Percentiles rank a stretch among this genome's conserved stretches.
phyloP scores from a whole-genome alignment of 1,140 invertebrate species.

The Euborellia annulipes region DNA sequence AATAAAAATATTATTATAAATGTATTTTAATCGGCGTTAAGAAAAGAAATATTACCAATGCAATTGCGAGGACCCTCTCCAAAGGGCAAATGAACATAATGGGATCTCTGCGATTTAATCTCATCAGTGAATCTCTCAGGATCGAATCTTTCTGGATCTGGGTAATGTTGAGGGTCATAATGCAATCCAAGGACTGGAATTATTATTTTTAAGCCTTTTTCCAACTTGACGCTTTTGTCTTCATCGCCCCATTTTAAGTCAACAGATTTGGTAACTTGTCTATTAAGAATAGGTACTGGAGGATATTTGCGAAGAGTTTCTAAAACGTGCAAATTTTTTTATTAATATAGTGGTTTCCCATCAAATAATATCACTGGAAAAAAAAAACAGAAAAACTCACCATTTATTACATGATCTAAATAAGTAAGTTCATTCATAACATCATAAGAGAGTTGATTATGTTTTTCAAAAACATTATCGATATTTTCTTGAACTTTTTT shows the following conservation, averaged over 20 bases:
- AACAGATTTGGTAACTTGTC: slow-evolving; percentile 16
- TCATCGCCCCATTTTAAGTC: too few relatives aligned
- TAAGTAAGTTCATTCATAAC: too few relatives aligned
- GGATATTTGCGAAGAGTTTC: slow-evolving; percentile 32
- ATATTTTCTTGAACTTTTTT: too few relatives aligned
- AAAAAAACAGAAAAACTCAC: too few relatives aligned
- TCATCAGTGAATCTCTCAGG: slow-evolving; percentile 24
- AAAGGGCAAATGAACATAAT: slow-evolving; percentile 25
- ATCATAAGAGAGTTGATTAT: too few relatives aligned
- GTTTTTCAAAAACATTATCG: too few relatives aligned
- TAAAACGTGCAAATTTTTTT: slow-evolving; percentile 11
- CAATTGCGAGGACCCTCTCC: slow-evolving; percentile 30
- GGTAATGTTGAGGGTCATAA: slow-evolving; percentile 31
- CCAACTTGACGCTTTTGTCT: too few relatives aligned
- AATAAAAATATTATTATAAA: too few relatives aligned
- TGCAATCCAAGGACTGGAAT: slow-evolving; percentile 29
- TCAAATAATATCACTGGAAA: too few relatives aligned
- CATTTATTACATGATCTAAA: too few relatives aligned
- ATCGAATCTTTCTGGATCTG: slow-evolving; percentile 33
- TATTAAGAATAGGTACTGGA: slow-evolving; percentile 17
- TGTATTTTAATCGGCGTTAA: too few relatives aligned
- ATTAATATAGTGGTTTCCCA: too few relatives aligned
- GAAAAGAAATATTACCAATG: slow-evolving; percentile 30
- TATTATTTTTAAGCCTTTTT: slow-evolving; percentile 32
- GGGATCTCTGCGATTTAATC: slow-evolving; percentile 14